Percentiles rank a stretch among this genome's conserved stretches.
Conservation (phyloP, 2,888 invertebrate genomes). For the Drosophila parthenogenetica region DNA sequence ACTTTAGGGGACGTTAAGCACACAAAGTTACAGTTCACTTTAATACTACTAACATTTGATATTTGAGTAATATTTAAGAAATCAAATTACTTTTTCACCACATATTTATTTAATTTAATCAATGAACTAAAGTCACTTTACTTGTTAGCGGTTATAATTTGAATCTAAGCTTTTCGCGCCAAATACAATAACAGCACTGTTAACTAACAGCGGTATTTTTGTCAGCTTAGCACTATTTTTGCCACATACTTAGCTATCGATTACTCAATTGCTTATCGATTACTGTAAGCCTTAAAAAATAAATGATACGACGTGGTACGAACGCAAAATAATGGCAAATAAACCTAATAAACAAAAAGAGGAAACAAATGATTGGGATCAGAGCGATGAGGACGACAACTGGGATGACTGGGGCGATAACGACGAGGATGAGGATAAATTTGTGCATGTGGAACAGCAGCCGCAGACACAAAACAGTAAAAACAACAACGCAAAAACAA, state of each 20-base stretch:
- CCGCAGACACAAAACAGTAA: slow-evolving; percentile 25
- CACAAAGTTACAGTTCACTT: not conserved
- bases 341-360: slow-evolving; percentile 46
- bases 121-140: too few relatives aligned
- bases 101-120: too few relatives aligned
- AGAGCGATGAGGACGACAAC: slow-evolving; percentile 77
- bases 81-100: not conserved
- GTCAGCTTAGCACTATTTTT: slow-evolving; percentile 8
- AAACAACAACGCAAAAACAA: slow-evolving; percentile 37
- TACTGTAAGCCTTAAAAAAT: not conserved
- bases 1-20: slow-evolving; percentile 17
- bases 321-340: slow-evolving; percentile 54
- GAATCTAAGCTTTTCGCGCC: not conserved
- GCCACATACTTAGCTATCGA: not conserved
- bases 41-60: too few relatives aligned
- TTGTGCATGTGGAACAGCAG: slow-evolving; percentile 58
- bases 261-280: not conserved
- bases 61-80: not conserved
- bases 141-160: not conserved
- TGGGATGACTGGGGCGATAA: slow-evolving; percentile 83
- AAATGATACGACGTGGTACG: slow-evolving; percentile 51
- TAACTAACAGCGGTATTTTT: slow-evolving; percentile 23
- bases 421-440: slow-evolving; percentile 75
- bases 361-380: slow-evolving; percentile 66
- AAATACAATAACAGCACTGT: not conserved